A percentile compares a stretch with the other conserved stretches of the same genome.
phyloP scores from a whole-genome alignment of 1,140 invertebrate species.

The Pseudomyrmex dendroicus region DNA sequence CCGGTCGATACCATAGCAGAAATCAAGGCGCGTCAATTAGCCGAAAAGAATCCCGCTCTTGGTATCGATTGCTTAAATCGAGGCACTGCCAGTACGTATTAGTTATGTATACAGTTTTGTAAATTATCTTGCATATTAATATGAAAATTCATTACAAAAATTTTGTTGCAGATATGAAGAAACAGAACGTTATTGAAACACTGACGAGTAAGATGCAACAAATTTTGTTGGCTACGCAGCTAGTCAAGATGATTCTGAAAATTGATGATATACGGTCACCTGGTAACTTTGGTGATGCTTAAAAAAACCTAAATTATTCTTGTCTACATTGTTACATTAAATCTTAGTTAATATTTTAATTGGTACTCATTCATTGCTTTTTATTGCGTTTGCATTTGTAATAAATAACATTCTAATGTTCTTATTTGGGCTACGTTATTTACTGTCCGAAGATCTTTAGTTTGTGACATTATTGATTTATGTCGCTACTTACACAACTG shows the following conservation, averaged over 20 bases:
- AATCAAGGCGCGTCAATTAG: conserved; percentile 95
- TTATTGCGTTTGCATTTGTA: conserved; percentile 64
- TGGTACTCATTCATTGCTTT: conserved; percentile 25
- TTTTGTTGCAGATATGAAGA: conserved; percentile 95
- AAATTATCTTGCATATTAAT: neutral
- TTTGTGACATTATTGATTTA: too few relatives aligned
- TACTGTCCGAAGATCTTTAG: too few relatives aligned
- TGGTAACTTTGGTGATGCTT: conserved; percentile 82
- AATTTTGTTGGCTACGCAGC: conserved; percentile 97
- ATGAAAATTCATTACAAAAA: conserved; percentile 44
- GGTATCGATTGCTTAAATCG: conserved; percentile 98
- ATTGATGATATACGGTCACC: conserved; percentile 98
- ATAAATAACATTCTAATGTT: conserved; percentile 26
- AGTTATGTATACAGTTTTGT: neutral
- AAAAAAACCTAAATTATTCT: conserved; percentile 6
- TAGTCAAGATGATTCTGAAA: conserved; percentile 99
- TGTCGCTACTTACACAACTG: neutral
- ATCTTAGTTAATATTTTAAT: conserved; percentile 20
- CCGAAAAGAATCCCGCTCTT: conserved; percentile 93
- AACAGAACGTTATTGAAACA: conserved; percentile 98
- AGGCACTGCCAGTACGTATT: conserved; percentile 89
- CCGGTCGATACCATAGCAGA: conserved; percentile 97
- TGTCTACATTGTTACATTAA: conserved; percentile 36
- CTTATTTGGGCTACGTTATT: neutral
- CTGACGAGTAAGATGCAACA: conserved; percentile 99